Percentiles rank a stretch among this genome's conserved stretches.
Conservation (phyloP, 2,888 invertebrate species). For the Fragum sueziense region DNA sequence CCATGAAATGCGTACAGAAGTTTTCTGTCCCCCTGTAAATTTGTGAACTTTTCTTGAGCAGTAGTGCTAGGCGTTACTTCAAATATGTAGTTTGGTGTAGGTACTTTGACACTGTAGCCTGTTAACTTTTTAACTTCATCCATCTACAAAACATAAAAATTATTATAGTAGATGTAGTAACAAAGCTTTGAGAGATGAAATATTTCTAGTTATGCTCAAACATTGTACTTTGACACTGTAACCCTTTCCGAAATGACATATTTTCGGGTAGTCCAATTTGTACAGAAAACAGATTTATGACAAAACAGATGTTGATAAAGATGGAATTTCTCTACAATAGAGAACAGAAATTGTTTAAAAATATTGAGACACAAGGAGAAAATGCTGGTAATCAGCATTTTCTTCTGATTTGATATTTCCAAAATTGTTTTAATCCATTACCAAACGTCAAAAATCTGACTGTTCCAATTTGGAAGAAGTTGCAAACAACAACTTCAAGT, state of each 20-base stretch:
- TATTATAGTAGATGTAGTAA: too few relatives aligned
- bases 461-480: too few relatives aligned
- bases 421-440: neutral
- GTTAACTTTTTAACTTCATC: slow-evolving; percentile 71
- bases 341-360: too few relatives aligned
- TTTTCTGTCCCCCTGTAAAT: slow-evolving; percentile 78
- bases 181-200: too few relatives aligned
- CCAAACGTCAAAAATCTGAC: neutral
- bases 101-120: slow-evolving; percentile 72
- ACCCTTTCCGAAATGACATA: too few relatives aligned
- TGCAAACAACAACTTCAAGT: too few relatives aligned
- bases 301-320: too few relatives aligned
- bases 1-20: slow-evolving; percentile 91
- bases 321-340: too few relatives aligned
- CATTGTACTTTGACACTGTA: too few relatives aligned
- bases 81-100: slow-evolving; percentile 75
- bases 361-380: neutral
- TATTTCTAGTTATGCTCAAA: too few relatives aligned
- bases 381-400: neutral
- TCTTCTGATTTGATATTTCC: neutral
- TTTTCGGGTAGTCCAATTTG: too few relatives aligned
- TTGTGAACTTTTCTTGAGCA: slow-evolving; percentile 69
- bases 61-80: slow-evolving; percentile 69
- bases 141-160: slow-evolving; percentile 71
- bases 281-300: too few relatives aligned